A percentile compares a stretch with the other conserved stretches of the same genome.
phyloP scores from a whole-genome alignment of 92 coral and sea anemone genomes.

The Umimayanthus kanabou region DNA sequence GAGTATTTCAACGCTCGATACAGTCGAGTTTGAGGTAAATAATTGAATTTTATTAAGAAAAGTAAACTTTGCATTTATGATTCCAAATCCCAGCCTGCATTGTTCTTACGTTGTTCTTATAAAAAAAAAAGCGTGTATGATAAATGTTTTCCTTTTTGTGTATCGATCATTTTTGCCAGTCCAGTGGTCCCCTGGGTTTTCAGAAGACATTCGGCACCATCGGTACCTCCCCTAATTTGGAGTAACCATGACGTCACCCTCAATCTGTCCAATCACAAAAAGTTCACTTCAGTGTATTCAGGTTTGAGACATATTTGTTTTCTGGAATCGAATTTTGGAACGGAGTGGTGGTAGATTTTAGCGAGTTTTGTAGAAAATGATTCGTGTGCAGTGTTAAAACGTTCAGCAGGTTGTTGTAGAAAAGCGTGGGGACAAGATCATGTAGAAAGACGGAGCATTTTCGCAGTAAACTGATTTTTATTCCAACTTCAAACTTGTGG shows the following conservation, averaged over 20 bases:
- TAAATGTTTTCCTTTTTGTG: no score
- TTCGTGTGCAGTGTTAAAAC: background rate
- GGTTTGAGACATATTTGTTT: slow-evolving; percentile 17
- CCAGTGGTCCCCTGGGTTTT: no score
- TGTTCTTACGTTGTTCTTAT: no score
- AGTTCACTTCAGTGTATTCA: slow-evolving; percentile 6
- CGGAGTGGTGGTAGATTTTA: background rate
- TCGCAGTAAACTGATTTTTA: slow-evolving; percentile 1
- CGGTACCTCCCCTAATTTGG: slow-evolving; percentile 6
- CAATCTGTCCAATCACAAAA: slow-evolving; percentile 9
- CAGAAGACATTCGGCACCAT: background rate
- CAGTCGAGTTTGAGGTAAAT: no score
- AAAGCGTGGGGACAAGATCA: background rate
- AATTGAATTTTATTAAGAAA: no score
- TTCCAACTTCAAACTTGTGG: slow-evolving; percentile 18
- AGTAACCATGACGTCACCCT: slow-evolving; percentile 23
- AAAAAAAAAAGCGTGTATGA: no score
- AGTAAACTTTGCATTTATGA: no score
- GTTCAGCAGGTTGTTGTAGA: background rate
- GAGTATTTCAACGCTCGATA: no score
- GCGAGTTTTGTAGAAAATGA: slow-evolving; percentile 3
- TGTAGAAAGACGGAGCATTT: slow-evolving; percentile 8
- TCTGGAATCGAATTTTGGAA: background rate
- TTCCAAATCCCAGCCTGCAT: no score
- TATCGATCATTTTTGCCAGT: no score